Conservation (phyloP, 2,888 invertebrate genomes). For the Caenorhabditis becei region DNA sequence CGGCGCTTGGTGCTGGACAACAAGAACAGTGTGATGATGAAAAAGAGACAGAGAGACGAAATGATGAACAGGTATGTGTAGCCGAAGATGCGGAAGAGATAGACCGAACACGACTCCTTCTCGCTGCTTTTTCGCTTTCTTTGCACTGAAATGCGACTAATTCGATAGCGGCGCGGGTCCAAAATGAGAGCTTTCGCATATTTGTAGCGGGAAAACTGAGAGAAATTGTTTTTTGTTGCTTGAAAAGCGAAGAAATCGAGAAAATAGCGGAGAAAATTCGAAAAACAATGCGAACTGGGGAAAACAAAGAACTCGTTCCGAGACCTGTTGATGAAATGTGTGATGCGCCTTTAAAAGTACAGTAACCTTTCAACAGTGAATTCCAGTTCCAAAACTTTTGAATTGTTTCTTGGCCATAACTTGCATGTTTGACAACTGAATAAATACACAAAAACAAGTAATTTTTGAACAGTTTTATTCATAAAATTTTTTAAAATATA, state of each 20-base stretch:
- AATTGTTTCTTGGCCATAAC: too few relatives aligned
- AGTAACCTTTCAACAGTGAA: too few relatives aligned
- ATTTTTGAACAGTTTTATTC: too few relatives aligned
- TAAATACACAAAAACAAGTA: too few relatives aligned
- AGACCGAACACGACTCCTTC: background rate
- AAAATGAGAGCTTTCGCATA: background rate
- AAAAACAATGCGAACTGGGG: too few relatives aligned
- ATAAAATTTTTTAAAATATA: too few relatives aligned
- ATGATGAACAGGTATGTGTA: background rate
- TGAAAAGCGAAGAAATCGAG: background rate
- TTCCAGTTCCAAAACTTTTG: too few relatives aligned
- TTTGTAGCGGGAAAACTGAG: background rate
- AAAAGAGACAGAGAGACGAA: background rate
- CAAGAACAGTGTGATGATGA: background rate
- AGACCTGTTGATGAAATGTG: too few relatives aligned
- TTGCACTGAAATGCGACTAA: background rate
- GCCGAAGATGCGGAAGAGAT: slow-evolving; percentile 2
- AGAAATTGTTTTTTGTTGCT: background rate
- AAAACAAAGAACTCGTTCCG: too few relatives aligned
- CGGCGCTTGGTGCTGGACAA: background rate
- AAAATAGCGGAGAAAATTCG: background rate
- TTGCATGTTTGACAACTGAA: too few relatives aligned
- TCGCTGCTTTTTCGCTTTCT: background rate
- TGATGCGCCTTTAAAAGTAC: too few relatives aligned
- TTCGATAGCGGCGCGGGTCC: background rate